These are phyloP conservation scores for Ovibos moschatus DNA, from an alignment of 2,113 vertebrate species.

Conservation along the genomic window DNA sequence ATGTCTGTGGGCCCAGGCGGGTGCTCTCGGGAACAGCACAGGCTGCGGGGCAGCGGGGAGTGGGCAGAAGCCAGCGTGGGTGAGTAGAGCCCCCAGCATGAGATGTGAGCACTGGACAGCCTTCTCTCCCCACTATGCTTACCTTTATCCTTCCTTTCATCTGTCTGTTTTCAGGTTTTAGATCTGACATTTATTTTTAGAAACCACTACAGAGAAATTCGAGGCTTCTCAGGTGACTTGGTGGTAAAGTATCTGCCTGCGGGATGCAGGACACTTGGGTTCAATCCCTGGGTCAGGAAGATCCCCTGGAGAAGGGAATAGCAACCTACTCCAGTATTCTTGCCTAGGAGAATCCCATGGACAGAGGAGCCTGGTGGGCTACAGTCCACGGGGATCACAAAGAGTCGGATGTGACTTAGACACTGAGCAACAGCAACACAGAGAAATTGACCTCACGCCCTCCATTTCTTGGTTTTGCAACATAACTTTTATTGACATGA, in stretches of 20 bases:
- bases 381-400: not conserved
- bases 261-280: not conserved
- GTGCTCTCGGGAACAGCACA: too few species aligned
- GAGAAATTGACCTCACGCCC: constrained; percentile 14
- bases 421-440: not conserved
- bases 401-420: not conserved
- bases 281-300: not conserved
- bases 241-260: not conserved
- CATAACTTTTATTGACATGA: constrained; percentile 48
- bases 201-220: not conserved
- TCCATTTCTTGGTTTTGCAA: not conserved
- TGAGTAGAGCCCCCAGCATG: not conserved
- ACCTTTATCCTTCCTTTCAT: not conserved
- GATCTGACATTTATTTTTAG: constrained; percentile 40
- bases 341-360: not conserved
- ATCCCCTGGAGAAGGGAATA: not conserved
- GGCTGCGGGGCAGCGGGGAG: not conserved
- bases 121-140: not conserved
- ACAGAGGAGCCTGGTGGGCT: not conserved
- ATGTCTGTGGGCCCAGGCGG: accelerated
- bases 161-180: constrained; percentile 7
- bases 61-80: accelerated
- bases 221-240: not conserved
- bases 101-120: not conserved
- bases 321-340: not conserved